Conservation (phyloP, 2,113 vertebrate species). For the Columba janthina region DNA sequence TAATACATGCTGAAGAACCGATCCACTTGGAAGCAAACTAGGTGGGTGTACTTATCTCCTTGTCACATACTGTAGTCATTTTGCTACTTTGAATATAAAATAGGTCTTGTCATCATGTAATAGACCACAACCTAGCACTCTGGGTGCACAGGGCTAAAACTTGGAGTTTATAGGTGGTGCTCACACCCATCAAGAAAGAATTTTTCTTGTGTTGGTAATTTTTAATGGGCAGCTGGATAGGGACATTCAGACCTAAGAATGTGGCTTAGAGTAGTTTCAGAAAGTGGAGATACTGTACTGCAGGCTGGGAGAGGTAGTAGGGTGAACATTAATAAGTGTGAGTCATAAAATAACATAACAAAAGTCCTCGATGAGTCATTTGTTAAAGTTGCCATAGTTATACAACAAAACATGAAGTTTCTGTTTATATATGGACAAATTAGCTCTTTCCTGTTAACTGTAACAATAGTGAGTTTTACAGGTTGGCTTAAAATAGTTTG, state of each 20-base stretch:
- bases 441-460: constrained; percentile 30
- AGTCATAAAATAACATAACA: constrained; percentile 49
- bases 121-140: neutral
- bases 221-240: neutral
- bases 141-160: neutral
- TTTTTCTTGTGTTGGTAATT: neutral
- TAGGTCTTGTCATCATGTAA: constrained; percentile 29
- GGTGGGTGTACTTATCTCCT: constrained; percentile 66
- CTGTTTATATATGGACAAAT: constrained; percentile 50
- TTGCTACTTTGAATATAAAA: constrained; percentile 63
- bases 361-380: constrained; percentile 57
- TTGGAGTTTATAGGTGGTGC: neutral
- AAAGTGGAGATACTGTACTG: neutral
- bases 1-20: constrained; percentile 56
- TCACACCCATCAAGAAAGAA: neutral
- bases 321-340: constrained; percentile 25
- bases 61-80: constrained; percentile 62
- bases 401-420: constrained; percentile 60
- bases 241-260: neutral
- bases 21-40: constrained; percentile 62
- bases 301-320: constrained; percentile 9
- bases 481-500: constrained; percentile 35
- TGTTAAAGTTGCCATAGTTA: constrained; percentile 57
- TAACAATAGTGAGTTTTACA: neutral
- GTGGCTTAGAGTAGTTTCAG: neutral